Conservation (phyloP, 1,140 invertebrate species). For the Cyrtorhinus lividipennis region DNA sequence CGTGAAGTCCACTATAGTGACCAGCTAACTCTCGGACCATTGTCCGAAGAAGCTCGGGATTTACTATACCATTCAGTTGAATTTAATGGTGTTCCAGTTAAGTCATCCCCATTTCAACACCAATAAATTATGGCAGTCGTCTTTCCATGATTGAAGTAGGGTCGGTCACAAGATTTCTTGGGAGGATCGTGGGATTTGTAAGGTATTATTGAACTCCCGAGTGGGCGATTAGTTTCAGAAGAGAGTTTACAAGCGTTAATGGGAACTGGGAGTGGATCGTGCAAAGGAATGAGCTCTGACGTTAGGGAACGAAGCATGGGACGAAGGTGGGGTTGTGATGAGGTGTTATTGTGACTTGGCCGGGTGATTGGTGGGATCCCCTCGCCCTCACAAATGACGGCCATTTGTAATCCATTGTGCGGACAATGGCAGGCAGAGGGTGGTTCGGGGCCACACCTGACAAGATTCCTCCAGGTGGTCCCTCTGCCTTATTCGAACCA, state of each 20-base stretch:
- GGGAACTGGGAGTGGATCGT: neutral
- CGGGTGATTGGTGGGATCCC: constrained; percentile 2
- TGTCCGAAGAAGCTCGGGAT: neutral
- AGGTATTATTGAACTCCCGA: too few relatives aligned
- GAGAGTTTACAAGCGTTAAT: neutral
- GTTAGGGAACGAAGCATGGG: neutral
- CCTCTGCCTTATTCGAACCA: too few relatives aligned
- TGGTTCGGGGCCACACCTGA: neutral
- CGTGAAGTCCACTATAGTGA: constrained; percentile 2
- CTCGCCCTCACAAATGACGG: constrained; percentile 8
- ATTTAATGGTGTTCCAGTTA: too few relatives aligned
- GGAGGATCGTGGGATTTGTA: too few relatives aligned
- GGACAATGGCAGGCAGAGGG: neutral
- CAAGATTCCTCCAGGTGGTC: constrained; percentile 1
- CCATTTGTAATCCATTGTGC: constrained; percentile 6
- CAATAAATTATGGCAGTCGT: too few relatives aligned
- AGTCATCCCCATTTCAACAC: too few relatives aligned
- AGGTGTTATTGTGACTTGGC: constrained; percentile 8
- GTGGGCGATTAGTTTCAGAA: neutral
- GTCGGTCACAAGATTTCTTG: too few relatives aligned
- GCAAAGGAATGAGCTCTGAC: too few relatives aligned
- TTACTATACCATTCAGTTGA: too few relatives aligned
- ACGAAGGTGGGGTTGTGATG: neutral
- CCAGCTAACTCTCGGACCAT: neutral
- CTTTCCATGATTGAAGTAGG: too few relatives aligned